Conservation (phyloP, 2,113 vertebrate genomes). For the Dicaeum eximium region DNA sequence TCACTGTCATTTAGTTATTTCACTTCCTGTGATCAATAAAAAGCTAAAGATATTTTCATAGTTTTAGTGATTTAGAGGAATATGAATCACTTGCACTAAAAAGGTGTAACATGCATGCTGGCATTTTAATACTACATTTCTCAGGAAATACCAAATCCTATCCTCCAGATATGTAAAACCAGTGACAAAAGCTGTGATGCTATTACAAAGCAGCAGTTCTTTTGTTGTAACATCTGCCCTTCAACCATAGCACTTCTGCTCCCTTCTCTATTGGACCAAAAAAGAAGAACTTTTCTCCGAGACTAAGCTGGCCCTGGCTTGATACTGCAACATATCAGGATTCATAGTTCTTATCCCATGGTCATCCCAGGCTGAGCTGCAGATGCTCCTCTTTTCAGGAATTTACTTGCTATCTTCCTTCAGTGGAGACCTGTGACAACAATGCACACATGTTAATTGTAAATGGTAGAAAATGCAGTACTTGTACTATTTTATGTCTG, state of each 20-base stretch:
- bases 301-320: neutral
- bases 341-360: neutral
- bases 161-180: neutral
- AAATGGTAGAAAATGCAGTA: neutral
- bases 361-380: neutral
- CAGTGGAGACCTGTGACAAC: neutral
- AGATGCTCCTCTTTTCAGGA: neutral
- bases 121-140: slow-evolving; percentile 18
- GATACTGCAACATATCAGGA: neutral
- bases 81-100: neutral
- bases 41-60: neutral
- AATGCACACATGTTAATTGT: neutral
- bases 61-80: neutral
- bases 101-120: neutral
- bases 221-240: neutral
- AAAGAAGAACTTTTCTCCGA: neutral
- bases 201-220: neutral
- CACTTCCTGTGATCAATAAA: neutral
- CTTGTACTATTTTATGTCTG: neutral
- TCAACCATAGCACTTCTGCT: accelerated
- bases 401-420: neutral
- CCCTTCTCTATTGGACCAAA: neutral
- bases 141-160: neutral
- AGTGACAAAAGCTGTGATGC: neutral
- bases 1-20: neutral